Evolutionary conservation across 1,140 invertebrate species (phyloP).

Genomic region (Drosophila takahashii): DNA sequence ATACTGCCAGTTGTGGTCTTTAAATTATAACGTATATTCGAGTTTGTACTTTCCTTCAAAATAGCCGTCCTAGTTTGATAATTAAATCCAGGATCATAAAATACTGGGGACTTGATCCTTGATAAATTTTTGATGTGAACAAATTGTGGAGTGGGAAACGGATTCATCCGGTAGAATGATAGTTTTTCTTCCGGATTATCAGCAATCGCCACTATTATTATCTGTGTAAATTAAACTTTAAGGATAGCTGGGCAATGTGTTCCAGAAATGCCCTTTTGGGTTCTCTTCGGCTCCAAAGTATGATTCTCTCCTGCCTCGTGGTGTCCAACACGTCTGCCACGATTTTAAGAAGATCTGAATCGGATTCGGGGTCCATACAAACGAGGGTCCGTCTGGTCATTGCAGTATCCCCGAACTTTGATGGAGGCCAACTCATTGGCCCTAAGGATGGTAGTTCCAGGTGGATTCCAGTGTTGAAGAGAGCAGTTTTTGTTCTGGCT

Average conservation of each 20-base stretch:
- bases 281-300: conserved; percentile 4
- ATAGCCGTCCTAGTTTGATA: not conserved
- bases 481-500: not conserved
- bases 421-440: not conserved
- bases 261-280: not conserved
- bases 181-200: too few species aligned
- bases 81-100: not conserved
- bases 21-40: not conserved
- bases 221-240: not conserved
- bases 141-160: not conserved
- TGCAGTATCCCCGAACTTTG: not conserved
- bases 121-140: not conserved
- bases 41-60: not conserved
- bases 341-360: not conserved
- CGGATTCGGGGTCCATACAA: not conserved
- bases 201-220: not conserved
- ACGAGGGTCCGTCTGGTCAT: not conserved
- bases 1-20: not conserved
- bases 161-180: not conserved
- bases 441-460: not conserved
- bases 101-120: too few species aligned
- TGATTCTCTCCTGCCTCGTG: not conserved
- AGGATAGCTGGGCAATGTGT: not conserved
- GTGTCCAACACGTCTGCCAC: not conserved
- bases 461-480: conserved; percentile 3